Conservation (phyloP, 2,113 vertebrate genomes). For the Petaurus breviceps region DNA sequence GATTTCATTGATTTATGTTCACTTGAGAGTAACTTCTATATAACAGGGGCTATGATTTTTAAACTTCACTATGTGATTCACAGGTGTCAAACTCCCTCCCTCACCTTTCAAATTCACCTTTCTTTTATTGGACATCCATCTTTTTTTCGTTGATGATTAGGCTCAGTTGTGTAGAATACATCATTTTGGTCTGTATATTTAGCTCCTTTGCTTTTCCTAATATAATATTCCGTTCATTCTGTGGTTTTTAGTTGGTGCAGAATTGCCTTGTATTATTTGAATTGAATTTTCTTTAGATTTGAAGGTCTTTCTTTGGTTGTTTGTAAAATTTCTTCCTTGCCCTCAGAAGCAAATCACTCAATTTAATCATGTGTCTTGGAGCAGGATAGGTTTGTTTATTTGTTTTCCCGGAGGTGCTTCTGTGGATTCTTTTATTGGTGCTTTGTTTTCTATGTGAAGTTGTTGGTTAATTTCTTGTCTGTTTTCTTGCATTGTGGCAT, state of each 20-base stretch:
- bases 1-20: neutral
- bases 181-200: neutral
- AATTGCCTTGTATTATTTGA: neutral
- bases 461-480: neutral
- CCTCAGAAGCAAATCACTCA: neutral
- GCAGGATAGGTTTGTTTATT: neutral
- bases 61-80: neutral
- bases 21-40: neutral
- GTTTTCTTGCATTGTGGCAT: neutral
- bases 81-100: neutral
- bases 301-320: neutral
- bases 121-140: neutral
- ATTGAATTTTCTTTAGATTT: neutral
- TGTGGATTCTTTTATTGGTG: neutral
- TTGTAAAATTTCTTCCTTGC: neutral
- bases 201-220: neutral
- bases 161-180: neutral
- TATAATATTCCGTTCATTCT: neutral
- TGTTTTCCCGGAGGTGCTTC: neutral
- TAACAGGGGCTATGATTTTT: neutral
- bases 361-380: neutral
- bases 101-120: neutral
- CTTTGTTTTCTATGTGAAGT: neutral
- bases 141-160: neutral
- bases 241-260: neutral